Base-by-base conservation (phyloP, 2,113 vertebrate genomes). In the Chamaea fasciata region DNA sequence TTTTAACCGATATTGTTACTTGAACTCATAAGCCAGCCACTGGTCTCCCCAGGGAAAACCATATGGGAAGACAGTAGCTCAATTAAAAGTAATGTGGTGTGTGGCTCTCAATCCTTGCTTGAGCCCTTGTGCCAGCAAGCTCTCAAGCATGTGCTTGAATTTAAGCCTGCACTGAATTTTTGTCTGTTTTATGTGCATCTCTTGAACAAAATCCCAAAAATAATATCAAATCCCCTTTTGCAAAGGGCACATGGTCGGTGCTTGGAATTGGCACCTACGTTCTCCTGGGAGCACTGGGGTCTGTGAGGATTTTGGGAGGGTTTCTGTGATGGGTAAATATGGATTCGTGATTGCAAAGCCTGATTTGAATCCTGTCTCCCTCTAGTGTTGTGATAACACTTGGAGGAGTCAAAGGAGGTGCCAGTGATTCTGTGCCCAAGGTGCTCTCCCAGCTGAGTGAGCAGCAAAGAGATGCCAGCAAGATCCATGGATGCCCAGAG, bases 11-110 rank as follows among this genome's bases (percentile, higher is more conserved):
- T 86, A 50, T 52, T 82, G 79, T 86, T 94, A 46, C 79, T 95
- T 64, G 76, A 94, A 90, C 87, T 83, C 68, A 1, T 47, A 75
- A 95, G 83, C 71, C 92, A 87, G 84, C 90, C 92, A 81, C 81
- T 62, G 89, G 52, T 71, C 49, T 95, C 89, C 75, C 89, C 74
- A 62, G 77, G 92, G 93, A 90, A 92, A 94, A 93, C 65, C 90
- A 93, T 71, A 86, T 83, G 86, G 92, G 87, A 95, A 95, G 95
- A 96, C 93, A 94, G 93, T 95, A 96, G 93, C 94, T 82, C 94
- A 87, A 90, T 95, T 95, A 94, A 83, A 89, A 94, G 69, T 87
- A 68, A 64, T 83, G 67, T 81, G 69, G 60, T 90, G 79, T 42
- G 83, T 92, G 80, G 73, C 69, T 90, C 76, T 84, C 83, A 89